Base-by-base conservation (phyloP, 92 coral and sea anemone genomes). In the Heliopora coerulea region DNA sequence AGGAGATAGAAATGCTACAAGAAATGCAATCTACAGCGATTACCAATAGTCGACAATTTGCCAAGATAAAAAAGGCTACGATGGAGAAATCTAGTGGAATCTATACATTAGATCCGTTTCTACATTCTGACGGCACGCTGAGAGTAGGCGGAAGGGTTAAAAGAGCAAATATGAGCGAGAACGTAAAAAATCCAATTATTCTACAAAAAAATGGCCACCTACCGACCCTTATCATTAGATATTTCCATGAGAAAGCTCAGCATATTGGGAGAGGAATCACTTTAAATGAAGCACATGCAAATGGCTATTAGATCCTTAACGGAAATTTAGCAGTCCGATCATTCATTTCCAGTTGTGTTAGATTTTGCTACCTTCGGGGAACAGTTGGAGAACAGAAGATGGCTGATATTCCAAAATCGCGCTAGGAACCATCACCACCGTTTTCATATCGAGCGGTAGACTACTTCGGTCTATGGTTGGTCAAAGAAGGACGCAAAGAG, bases 191-290 rank as follows among this genome's bases (percentile, higher is more conserved):
- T 35, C 84, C 88, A 3, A 60, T 40, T 13, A 84, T 88, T n/a
- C 50, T 84, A 2, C 89, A 82, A 24, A 39, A 68, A 59, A 54
- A 64, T 17, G 23, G 65, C 32, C 89, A 80, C 48, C 56, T 84
- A 3, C 39, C 86, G 21, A 23, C 37, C 56, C 41, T 84, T 23
- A 69, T 80, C 25, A 80, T 77, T 14, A 79, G 57, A 33, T 64
- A 79, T 56, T 82, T 15, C 68, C 87, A 85, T 30, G 69, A 84
- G 52, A 56, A 40, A 8, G 62, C 35, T 0, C 35, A 31, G 3
- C 88, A 81, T 20, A 88, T 84, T 62, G 87, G 86, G 8, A 67
- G 65, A n/a, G 91, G 88, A 28, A 65, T 88, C 3, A 84, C 91
- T 30, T 28, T 50, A 13, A 80, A 70, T 52, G 86, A 87, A 54